These are phyloP conservation scores for Ctenodactylus gundi DNA, from an alignment of 2,113 vertebrate genomes.

Conservation along the genomic window DNA sequence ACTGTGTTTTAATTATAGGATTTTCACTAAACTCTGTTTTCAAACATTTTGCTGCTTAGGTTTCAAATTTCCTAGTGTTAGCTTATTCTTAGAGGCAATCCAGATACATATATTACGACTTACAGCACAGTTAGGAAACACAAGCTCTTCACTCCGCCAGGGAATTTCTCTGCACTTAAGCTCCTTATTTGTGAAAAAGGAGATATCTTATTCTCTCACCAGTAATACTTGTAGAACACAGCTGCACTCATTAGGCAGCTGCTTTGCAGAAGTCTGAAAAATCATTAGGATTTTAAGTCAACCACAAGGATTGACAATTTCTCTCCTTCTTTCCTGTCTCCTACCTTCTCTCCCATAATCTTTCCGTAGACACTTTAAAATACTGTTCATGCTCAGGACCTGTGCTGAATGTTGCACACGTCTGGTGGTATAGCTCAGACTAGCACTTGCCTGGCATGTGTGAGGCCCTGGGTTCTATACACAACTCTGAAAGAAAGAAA, in stretches of 20 bases:
- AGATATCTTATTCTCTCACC: conserved; percentile 16
- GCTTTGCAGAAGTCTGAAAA: background rate
- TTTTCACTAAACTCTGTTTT: background rate
- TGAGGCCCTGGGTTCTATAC: background rate
- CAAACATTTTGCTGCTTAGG: background rate
- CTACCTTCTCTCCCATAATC: background rate
- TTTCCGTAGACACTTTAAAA: background rate
- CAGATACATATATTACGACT: background rate
- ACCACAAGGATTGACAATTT: background rate
- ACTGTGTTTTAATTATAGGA: background rate
- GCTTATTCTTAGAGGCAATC: background rate
- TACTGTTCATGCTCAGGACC: background rate
- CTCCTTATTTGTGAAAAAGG: conserved; percentile 51
- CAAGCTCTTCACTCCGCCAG: background rate
- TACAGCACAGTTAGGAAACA: background rate
- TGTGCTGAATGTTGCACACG: background rate
- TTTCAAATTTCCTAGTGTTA: background rate
- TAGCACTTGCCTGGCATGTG: background rate
- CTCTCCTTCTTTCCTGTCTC: background rate
- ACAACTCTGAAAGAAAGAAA: too few species aligned
- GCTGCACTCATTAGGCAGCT: background rate
- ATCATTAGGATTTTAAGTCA: background rate
- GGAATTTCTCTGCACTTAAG: background rate
- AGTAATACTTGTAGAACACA: background rate
- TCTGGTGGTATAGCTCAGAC: background rate